These are phyloP conservation scores for Drosophila colorata DNA, from an alignment of 2,888 invertebrate species.

Conservation along the genomic window DNA sequence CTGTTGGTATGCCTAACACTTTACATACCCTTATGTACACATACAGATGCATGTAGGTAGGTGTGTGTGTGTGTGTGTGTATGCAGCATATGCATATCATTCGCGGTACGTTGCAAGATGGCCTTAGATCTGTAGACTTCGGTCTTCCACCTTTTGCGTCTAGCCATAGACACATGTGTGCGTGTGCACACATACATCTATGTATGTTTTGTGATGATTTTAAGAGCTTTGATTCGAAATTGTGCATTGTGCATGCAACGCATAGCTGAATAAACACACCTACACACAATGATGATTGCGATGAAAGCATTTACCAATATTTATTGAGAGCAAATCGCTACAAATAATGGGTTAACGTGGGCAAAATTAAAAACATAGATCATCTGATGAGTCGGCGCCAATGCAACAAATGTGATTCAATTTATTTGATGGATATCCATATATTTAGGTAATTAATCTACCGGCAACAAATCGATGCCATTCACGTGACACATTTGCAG, in stretches of 20 bases:
- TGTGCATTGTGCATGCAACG: constrained; percentile 46
- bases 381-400: constrained; percentile 5
- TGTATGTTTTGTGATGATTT: constrained; percentile 20
- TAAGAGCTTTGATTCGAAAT: constrained; percentile 47
- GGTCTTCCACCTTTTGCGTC: not conserved
- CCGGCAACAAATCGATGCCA: no score
- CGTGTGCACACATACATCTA: not conserved
- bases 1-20: constrained; percentile 1
- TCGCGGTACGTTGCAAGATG: not conserved
- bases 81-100: constrained; percentile 8
- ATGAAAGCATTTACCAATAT: constrained; percentile 12
- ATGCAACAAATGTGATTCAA: constrained; percentile 4
- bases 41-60: no score
- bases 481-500: no score
- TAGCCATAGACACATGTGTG: not conserved
- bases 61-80: not conserved
- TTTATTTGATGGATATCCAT: constrained; percentile 16
- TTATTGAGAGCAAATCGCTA: constrained; percentile 24
- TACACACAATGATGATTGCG: not conserved
- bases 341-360: constrained; percentile 3
- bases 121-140: not conserved
- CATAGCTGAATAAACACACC: constrained; percentile 36
- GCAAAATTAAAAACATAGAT: constrained; percentile 8
- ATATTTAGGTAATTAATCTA: not conserved
- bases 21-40: not conserved